Base-by-base conservation (phyloP, 1,140 invertebrate species). In the Lordiphosa stackelbergi region DNA sequence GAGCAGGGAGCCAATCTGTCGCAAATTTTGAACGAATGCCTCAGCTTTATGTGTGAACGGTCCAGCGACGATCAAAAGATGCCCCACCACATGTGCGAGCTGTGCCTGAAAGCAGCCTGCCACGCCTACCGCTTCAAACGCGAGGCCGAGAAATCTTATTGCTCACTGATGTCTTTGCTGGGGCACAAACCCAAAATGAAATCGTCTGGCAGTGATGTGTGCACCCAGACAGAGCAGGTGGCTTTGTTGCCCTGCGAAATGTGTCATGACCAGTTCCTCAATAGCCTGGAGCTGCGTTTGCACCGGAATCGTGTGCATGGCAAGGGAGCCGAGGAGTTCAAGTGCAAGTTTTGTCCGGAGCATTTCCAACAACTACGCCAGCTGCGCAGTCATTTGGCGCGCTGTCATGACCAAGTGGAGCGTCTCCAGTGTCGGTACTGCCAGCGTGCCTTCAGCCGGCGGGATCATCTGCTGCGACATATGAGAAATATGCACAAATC, bases 11-110 rank as follows among this genome's bases (percentile, higher is more conserved):
- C 70, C 4, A 79, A 75, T 48, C 59, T 85, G 24, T 70, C 72
- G 12, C 64, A 78, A 13, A 86, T 87, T 34, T 56, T 87, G 0
- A 68, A 79, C 35, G 85, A 86, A 51, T 86, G 85, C 41, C 84
- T 81, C 5, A 49, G 62, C 2, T 83, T 85, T 48, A 72, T 57
- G n/a, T 78, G 83, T 34, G 63, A 72, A 13, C 55, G 69, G 3
- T 60, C 19, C 43, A 65, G 73, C 12, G 74, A 79, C 13, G 65
- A 24, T 1, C 43, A 12, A 10, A 43, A 72, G 9, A 61, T 86
- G 65, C 85, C 85, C 8, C 56, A 66, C 35, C 57, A 84, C 38
- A 84, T 87, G 61, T 87, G 85, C 41, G 55, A 48, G 35, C 41
- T 41, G 5, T 87, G 85, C 42, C 68, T 73, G 13, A 73, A 69